Conservation (phyloP, 2,113 vertebrate species). For the Alligator sinensis region DNA sequence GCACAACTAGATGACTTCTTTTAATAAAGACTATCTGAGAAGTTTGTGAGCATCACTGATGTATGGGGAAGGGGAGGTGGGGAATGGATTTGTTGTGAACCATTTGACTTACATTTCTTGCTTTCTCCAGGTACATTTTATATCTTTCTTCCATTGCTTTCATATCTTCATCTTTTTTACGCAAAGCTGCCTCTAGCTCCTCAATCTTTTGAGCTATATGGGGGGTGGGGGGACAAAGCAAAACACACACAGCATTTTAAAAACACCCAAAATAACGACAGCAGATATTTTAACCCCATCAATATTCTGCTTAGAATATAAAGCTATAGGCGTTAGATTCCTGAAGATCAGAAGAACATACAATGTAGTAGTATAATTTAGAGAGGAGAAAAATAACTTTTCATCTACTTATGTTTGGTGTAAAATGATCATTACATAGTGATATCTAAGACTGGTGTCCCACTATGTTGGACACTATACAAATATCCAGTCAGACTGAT, state of each 20-base stretch:
- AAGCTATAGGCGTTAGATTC: not conserved
- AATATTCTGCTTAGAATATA: not conserved
- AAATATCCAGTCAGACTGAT: too few relatives aligned
- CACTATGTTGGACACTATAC: not conserved
- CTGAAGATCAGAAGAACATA: not conserved
- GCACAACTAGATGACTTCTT: not conserved
- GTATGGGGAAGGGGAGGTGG: not conserved
- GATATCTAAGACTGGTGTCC: not conserved
- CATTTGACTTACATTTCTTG: slow-evolving; percentile 89
- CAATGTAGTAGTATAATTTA: not conserved
- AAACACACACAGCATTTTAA: not conserved
- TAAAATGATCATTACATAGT: too few relatives aligned
- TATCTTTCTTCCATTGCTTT: slow-evolving; percentile 98
- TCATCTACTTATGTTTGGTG: too few relatives aligned
- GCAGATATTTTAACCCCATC: not conserved
- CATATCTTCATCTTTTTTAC: slow-evolving; percentile 99
- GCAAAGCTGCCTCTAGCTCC: slow-evolving; percentile 92
- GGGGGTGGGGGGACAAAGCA: not conserved
- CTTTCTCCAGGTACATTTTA: slow-evolving; percentile 98
- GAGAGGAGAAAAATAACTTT: not conserved
- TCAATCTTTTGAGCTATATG: slow-evolving; percentile 88
- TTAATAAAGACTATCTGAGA: not conserved
- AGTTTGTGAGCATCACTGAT: not conserved
- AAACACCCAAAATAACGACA: not conserved
- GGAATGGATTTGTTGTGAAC: not conserved